Conservation (phyloP, 2,888 invertebrate species). For the Heliconius charithonia region DNA sequence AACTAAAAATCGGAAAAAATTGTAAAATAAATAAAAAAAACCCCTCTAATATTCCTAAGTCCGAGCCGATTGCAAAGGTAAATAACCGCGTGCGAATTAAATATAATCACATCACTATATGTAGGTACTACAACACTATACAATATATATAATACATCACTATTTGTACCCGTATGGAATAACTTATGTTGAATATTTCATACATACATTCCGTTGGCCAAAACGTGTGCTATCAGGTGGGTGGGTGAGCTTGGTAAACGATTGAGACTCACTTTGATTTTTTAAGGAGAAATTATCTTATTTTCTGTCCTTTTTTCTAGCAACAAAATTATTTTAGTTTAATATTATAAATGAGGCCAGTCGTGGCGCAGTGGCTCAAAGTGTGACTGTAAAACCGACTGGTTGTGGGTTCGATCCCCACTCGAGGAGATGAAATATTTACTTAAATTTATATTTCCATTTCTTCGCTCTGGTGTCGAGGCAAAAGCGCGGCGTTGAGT, state of each 20-base stretch:
- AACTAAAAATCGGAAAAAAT: not conserved
- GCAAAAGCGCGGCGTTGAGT: too few relatives aligned
- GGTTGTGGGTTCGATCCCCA: too few relatives aligned
- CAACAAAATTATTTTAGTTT: too few relatives aligned
- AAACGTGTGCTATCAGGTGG: conserved; percentile 23
- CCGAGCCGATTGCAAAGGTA: conserved; percentile 32
- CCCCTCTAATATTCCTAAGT: not conserved
- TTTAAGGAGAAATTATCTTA: too few relatives aligned
- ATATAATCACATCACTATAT: conserved; percentile 40
- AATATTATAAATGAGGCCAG: too few relatives aligned
- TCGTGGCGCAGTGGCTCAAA: too few relatives aligned
- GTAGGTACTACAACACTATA: not conserved
- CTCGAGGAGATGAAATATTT: too few relatives aligned
- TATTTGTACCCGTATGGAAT: conserved; percentile 44
- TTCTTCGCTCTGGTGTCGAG: too few relatives aligned
- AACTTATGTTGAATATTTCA: conserved; percentile 37
- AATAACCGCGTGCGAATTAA: conserved; percentile 49
- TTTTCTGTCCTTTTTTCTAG: too few relatives aligned
- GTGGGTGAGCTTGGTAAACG: conserved; percentile 20
- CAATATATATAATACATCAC: conserved; percentile 31
- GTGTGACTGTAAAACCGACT: too few relatives aligned
- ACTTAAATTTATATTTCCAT: too few relatives aligned
- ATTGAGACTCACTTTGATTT: too few relatives aligned
- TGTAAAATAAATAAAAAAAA: not conserved
- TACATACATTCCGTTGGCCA: conserved; percentile 30